A percentile compares a stretch with the other conserved stretches of the same genome.
phyloP scores from a whole-genome alignment of 2,113 vertebrate genomes.

The Menura novaehollandiae region DNA sequence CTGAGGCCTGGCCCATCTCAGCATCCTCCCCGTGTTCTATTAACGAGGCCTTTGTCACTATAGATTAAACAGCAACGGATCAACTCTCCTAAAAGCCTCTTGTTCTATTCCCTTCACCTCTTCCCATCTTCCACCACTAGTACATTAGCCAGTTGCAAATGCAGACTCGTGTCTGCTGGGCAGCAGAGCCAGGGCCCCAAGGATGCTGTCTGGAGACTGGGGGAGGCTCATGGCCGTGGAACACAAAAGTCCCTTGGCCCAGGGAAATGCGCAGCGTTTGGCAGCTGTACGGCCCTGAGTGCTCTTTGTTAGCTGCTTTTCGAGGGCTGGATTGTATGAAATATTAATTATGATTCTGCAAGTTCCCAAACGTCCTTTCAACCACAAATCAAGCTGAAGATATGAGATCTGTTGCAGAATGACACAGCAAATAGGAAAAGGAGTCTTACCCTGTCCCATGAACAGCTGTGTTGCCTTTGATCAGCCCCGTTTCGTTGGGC shows the following conservation, averaged over 20 bases:
- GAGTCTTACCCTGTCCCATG: not conserved
- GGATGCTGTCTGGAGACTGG: not conserved
- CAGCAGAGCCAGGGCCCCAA: accelerated
- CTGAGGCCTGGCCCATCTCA: not conserved
- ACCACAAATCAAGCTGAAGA: not conserved
- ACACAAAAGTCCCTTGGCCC: not conserved
- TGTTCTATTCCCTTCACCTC: not conserved
- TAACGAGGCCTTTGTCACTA: not conserved
- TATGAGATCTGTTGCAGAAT: not conserved
- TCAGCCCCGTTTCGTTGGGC: not conserved
- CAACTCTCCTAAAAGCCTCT: not conserved
- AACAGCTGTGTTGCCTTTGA: accelerated
- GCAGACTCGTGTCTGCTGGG: not conserved
- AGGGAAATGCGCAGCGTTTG: accelerated
- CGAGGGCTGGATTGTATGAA: not conserved
- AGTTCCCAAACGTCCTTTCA: not conserved
- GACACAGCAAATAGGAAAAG: not conserved
- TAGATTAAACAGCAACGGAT: not conserved
- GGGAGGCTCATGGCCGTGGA: not conserved
- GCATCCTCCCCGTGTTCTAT: not conserved
- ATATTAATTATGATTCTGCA: not conserved
- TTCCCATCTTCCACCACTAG: not conserved
- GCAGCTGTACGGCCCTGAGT: not conserved
- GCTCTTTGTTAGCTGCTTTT: not conserved
- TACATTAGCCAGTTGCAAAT: not conserved